Percentiles rank a stretch among this genome's conserved stretches.
phyloP scores from a whole-genome alignment of 2,888 invertebrate species.

The Seladonia tumulorum region DNA sequence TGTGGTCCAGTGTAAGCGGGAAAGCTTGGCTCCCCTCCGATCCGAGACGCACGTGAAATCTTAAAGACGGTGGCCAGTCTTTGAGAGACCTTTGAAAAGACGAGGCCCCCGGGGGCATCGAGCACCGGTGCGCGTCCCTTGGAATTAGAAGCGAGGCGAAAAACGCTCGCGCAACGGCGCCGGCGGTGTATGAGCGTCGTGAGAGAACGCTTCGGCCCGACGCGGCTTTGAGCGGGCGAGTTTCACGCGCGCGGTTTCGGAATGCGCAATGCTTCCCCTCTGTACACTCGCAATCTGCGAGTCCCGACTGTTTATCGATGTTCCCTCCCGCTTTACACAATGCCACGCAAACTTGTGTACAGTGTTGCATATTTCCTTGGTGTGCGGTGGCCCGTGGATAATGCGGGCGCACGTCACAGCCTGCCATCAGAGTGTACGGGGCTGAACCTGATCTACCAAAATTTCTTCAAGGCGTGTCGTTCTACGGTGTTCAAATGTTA shows the following conservation, averaged over 20 bases:
- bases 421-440: neutral
- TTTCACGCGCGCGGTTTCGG: slow-evolving; percentile 1
- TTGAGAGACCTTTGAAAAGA: slow-evolving; percentile 3
- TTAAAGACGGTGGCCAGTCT: slow-evolving; percentile 7
- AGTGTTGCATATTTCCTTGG: slow-evolving; percentile 49
- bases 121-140: neutral
- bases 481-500: no score
- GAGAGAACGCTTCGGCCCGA: neutral
- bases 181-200: slow-evolving; percentile 10
- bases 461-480: neutral
- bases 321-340: slow-evolving; percentile 29
- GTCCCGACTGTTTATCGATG: slow-evolving; percentile 35
- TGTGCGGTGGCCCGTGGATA: slow-evolving; percentile 41
- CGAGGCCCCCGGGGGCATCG: neutral
- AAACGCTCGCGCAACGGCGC: slow-evolving; percentile 4
- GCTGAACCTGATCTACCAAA: neutral
- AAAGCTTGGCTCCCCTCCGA: neutral
- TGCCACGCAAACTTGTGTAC: slow-evolving; percentile 40
- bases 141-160: neutral
- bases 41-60: slow-evolving; percentile 5
- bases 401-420: slow-evolving; percentile 16
- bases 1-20: neutral
- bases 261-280: neutral
- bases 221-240: neutral
- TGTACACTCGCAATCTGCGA: slow-evolving; percentile 36